These are phyloP conservation scores for Sebastes reedi DNA, from an alignment of 2,797 vertebrate species.

Conservation along the genomic window DNA sequence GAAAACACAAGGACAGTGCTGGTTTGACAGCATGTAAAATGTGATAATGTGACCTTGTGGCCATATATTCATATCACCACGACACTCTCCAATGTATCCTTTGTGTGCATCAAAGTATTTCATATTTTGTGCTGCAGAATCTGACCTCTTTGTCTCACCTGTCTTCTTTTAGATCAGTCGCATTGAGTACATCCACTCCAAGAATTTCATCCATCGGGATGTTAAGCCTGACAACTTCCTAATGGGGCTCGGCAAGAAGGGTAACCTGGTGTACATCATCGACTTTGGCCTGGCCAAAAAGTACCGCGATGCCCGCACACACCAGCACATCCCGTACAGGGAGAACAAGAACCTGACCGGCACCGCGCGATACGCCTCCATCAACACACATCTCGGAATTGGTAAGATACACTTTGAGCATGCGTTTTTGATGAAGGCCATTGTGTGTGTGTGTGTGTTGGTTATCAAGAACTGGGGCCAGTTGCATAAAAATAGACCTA, in stretches of 20 bases:
- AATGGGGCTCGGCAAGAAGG: conserved; percentile 97
- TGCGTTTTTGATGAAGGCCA: background rate
- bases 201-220: conserved; percentile 97
- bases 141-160: background rate
- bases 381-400: conserved; percentile 97
- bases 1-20: background rate
- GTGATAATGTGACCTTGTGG: background rate
- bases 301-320: conserved; percentile 94
- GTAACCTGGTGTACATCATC: conserved; percentile 98
- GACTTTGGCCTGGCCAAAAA: conserved; percentile 98
- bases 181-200: conserved; percentile 98
- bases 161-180: conserved; percentile 88
- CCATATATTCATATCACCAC: background rate
- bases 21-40: background rate
- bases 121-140: background rate
- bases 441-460: background rate
- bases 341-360: conserved; percentile 99
- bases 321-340: conserved; percentile 98
- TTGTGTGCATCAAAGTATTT: background rate
- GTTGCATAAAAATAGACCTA: no score
- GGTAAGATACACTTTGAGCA: conserved; percentile 79
- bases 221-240: conserved; percentile 98
- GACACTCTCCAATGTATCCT: background rate
- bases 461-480: background rate
- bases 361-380: conserved; percentile 96